Evolutionary conservation across 2,888 invertebrate species (phyloP), one percentile per base, ranked within the genome.

Genomic region (Mimas tiliae): DNA sequence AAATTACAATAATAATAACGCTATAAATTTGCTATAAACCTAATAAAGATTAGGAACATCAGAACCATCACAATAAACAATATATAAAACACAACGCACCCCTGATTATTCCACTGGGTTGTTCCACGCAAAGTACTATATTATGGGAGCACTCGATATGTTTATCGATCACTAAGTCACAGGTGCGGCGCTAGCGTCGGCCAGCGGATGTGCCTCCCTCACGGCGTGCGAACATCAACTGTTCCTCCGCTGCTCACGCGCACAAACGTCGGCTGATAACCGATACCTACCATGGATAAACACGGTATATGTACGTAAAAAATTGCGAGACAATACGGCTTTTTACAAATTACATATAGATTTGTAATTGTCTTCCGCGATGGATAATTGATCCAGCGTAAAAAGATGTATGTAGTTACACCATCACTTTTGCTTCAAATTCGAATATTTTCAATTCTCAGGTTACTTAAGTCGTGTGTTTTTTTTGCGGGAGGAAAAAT

Each of bases 191-290:
- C 86, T 82, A 83, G 83, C 70, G 73, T 69, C 65, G 69, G 79
- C 85, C 80, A 84, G 81, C 88, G 88, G 90, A 87, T 90, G 92
- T 89, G 90, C 91, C 91, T 87, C 91, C 91, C 85, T 85, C 83
- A 79, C 89, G 84, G 79, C 91, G 92, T 88, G 83, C 92, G 88
- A 87, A 77, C 92, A 92, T 93, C 92, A 91, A 93, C 93, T 93
- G 92, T 77, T 82, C 84, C 80, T 83, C 81, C 70, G 77, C 72
- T 69, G 81, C 83, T 85, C 83, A 74, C 79, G 85, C 86, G 83
- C 81, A 75, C 77, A 74, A 27, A 76, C 78, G 74, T 76, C 74
- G 80, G 69, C 82, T 90, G 91, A 93, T 92, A 91, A 91, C 86
- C 86, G 88, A 91, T 89, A 90, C 82, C 81, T 80, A 72, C 82